Conservation (phyloP, 1,140 invertebrate genomes). For the Venturia canescens region DNA sequence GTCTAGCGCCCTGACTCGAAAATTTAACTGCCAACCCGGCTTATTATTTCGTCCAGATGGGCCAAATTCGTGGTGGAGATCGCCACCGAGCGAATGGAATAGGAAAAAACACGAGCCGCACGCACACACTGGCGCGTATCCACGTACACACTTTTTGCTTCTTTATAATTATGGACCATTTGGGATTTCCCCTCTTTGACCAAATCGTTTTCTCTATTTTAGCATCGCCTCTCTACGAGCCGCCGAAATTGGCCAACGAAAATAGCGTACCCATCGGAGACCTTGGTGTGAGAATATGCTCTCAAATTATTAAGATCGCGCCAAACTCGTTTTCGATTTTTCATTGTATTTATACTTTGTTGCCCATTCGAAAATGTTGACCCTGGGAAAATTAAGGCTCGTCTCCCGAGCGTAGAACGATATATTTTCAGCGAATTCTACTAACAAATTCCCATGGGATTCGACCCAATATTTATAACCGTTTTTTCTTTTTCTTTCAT, state of each 20-base stretch:
- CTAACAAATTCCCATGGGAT: too few species aligned
- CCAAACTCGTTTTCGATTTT: neutral
- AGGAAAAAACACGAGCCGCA: neutral
- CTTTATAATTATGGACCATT: neutral
- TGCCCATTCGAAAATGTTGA: too few species aligned
- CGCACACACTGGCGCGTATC: neutral
- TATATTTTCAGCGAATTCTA: too few species aligned
- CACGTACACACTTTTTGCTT: neutral
- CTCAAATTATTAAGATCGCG: neutral
- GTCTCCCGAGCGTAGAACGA: too few species aligned
- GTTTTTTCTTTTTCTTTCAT: too few species aligned
- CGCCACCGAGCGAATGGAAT: neutral
- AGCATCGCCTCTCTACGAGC: neutral
- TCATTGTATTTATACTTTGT: too few species aligned
- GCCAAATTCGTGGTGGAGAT: neutral
- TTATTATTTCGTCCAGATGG: constrained; percentile 12
- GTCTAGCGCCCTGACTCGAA: neutral
- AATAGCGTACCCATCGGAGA: neutral
- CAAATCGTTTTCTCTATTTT: neutral
- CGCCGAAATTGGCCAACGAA: neutral
- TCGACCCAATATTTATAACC: too few species aligned
- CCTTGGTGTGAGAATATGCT: neutral
- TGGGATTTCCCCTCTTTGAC: neutral
- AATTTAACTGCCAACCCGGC: neutral
- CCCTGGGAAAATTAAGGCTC: too few species aligned